phyloP scores from a whole-genome alignment of 2,797 vertebrate species.

The Fratercula arctica region DNA sequence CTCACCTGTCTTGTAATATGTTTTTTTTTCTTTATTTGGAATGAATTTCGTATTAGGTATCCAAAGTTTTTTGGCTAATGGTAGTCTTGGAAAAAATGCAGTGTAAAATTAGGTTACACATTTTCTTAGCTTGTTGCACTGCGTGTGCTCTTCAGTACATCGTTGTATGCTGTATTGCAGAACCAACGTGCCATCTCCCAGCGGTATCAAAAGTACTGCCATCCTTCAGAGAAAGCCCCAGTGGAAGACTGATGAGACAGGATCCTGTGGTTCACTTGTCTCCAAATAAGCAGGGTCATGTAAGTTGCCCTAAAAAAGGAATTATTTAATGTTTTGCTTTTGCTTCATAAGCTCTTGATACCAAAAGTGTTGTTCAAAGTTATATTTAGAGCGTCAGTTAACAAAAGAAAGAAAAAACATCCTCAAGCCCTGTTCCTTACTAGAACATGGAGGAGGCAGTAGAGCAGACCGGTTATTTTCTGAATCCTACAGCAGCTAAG shows the following conservation, averaged over 20 bases:
- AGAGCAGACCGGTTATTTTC: not conserved
- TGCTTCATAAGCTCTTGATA: not conserved
- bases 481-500: not conserved
- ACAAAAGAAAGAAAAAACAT: not conserved
- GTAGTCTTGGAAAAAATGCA: not conserved
- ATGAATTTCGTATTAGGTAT: not conserved
- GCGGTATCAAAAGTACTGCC: slow-evolving; percentile 85
- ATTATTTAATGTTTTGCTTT: not conserved
- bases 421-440: not conserved
- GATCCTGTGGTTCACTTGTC: slow-evolving; percentile 88
- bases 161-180: slow-evolving; percentile 79
- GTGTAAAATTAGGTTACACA: not conserved
- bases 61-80: slow-evolving; percentile 17
- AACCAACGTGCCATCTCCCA: slow-evolving; percentile 83
- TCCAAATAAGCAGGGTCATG: slow-evolving; percentile 90
- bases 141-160: not conserved
- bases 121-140: not conserved
- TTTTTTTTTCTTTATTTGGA: not conserved
- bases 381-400: not conserved
- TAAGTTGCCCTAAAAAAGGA: slow-evolving; percentile 67
- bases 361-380: not conserved
- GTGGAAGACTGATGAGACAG: slow-evolving; percentile 87
- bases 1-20: not conserved
- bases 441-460: not conserved
- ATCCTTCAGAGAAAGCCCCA: slow-evolving; percentile 87